Evolutionary conservation across 2,888 invertebrate genomes (phyloP).

Genomic region (Carpatolechia fugitivella): DNA sequence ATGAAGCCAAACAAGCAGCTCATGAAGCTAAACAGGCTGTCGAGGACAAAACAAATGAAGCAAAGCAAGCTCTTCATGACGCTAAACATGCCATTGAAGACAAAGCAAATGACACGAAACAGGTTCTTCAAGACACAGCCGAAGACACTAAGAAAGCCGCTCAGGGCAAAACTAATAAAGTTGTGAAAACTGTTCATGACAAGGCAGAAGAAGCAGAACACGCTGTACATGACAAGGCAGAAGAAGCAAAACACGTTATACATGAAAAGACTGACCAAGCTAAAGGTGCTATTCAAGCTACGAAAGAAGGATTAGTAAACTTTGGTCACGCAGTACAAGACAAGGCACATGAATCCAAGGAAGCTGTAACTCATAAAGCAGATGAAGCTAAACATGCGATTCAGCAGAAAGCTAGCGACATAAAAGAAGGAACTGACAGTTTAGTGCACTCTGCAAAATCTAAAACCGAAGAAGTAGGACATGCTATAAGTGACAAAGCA

Average conservation of each 20-base stretch:
- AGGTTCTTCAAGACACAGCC: conserved; percentile 31
- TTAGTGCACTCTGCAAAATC: conserved; percentile 22
- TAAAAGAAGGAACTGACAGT: conserved; percentile 12
- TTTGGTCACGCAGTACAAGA: conserved; percentile 31
- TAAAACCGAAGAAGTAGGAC: conserved; percentile 24
- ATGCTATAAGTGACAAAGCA: conserved; percentile 30
- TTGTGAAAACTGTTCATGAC: not conserved
- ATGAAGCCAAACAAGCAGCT: conserved; percentile 32
- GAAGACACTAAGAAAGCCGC: conserved; percentile 33
- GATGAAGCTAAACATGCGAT: conserved; percentile 26
- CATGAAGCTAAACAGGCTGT: conserved; percentile 30
- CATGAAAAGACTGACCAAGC: conserved; percentile 26
- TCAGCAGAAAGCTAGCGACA: conserved; percentile 11
- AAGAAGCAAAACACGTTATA: conserved; percentile 31
- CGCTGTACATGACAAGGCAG: conserved; percentile 36
- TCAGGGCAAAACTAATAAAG: conserved; percentile 31
- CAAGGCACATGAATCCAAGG: conserved; percentile 25
- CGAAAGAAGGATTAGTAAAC: conserved; percentile 19
- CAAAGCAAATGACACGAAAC: conserved; percentile 24
- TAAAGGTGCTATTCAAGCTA: conserved; percentile 31
- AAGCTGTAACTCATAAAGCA: conserved; percentile 26
- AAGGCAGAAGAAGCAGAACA: conserved; percentile 33
- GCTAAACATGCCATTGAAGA: conserved; percentile 24
- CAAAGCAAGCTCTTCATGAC: conserved; percentile 26
- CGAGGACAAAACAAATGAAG: conserved; percentile 31